Evolutionary conservation across 2,113 vertebrate species (phyloP).

Genomic region (Eptatretus burgeri): DNA sequence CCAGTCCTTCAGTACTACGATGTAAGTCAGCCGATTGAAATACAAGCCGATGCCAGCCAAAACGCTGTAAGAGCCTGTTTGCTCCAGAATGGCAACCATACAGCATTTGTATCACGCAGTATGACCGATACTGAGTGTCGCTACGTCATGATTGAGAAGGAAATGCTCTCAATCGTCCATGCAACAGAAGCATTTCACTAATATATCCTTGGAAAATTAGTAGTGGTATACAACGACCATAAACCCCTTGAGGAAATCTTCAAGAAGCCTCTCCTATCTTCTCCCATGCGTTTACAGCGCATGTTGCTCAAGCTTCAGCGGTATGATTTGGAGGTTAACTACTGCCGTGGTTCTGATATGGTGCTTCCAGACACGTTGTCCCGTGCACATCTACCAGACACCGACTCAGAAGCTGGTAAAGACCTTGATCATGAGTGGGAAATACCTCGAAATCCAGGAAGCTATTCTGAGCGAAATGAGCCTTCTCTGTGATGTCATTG

Average conservation of each 20-base stretch:
- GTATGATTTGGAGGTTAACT: not conserved
- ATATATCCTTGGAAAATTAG: not conserved
- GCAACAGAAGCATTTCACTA: not conserved
- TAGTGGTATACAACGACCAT: not conserved
- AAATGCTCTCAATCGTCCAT: not conserved
- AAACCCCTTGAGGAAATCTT: not conserved
- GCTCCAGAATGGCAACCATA: not conserved
- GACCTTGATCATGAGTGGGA: no score
- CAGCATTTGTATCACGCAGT: not conserved
- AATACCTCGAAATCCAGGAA: no score
- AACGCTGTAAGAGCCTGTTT: not conserved
- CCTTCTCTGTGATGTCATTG: no score
- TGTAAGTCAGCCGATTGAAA: not conserved
- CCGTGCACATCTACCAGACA: no score
- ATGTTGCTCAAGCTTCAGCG: constrained; percentile 1
- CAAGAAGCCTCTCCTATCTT: constrained; percentile 2
- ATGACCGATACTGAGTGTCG: not conserved
- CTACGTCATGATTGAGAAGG: not conserved
- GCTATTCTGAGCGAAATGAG: no score
- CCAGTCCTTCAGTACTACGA: constrained; percentile 2
- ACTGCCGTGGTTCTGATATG: not conserved
- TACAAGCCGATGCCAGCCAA: not conserved
- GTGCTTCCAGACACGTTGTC: no score
- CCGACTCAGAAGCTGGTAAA: no score
- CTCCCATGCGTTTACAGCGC: not conserved